A percentile compares a stretch with the other conserved stretches of the same genome.
phyloP scores from a whole-genome alignment of 2,113 vertebrate genomes.

The Callocephalon fimbriatum region DNA sequence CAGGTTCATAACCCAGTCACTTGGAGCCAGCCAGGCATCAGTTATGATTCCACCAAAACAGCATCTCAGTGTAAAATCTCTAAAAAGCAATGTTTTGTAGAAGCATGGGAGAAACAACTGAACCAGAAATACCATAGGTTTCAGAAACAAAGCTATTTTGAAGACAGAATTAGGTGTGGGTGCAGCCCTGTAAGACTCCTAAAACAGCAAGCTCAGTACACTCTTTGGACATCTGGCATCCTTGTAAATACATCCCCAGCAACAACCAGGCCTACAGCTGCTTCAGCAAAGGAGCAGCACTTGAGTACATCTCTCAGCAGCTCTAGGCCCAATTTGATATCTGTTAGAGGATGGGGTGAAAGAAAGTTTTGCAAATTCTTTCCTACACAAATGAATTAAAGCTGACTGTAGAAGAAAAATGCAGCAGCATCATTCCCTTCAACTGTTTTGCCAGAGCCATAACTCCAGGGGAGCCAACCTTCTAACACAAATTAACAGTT shows the following conservation, averaged over 20 bases:
- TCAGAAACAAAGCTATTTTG: background rate
- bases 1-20: background rate
- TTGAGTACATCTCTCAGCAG: accelerated
- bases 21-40: background rate
- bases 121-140: background rate
- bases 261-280: background rate
- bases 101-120: background rate
- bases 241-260: background rate
- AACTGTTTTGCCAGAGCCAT: background rate
- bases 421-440: background rate
- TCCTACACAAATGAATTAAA: background rate
- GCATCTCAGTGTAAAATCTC: background rate
- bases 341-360: background rate
- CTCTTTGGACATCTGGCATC: accelerated
- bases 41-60: background rate
- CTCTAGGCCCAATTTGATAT: accelerated
- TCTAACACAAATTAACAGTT: background rate
- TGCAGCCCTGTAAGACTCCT: background rate
- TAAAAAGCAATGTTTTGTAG: accelerated
- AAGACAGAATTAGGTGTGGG: background rate
- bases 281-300: background rate
- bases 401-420: background rate
- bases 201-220: background rate
- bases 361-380: background rate
- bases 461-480: background rate